Evolutionary conservation across 2,113 vertebrate genomes (phyloP).

Genomic region (Corythornis madagascariensis): DNA sequence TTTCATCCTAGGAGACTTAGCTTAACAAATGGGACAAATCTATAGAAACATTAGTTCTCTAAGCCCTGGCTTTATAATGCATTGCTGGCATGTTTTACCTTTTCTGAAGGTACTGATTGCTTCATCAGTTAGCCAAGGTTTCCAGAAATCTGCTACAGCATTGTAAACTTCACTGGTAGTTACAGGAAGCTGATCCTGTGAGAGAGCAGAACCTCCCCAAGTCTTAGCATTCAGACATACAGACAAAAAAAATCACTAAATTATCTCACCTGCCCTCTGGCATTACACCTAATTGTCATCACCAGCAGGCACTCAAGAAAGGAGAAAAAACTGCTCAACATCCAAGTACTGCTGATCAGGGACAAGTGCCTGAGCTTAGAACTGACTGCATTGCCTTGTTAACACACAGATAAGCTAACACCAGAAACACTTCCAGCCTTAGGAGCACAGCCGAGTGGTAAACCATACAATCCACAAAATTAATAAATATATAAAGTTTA

Average conservation of each 20-base stretch:
- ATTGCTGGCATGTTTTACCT: conserved; percentile 74
- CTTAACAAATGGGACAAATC: not conserved
- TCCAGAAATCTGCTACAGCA: conserved; percentile 88
- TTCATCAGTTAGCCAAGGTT: conserved; percentile 85
- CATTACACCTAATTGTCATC: not conserved
- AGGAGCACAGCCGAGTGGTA: not conserved
- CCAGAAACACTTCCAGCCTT: not conserved
- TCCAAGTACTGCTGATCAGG: not conserved
- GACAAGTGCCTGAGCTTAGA: not conserved
- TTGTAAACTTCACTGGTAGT: conserved; percentile 84
- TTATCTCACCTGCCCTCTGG: not conserved
- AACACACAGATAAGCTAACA: not conserved
- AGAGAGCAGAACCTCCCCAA: conserved; percentile 33
- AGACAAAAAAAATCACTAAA: not conserved
- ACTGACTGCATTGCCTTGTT: not conserved
- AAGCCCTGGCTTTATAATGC: not conserved
- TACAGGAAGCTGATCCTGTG: conserved; percentile 88
- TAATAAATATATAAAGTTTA: not conserved
- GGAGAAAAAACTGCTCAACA: not conserved
- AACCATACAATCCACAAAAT: not conserved
- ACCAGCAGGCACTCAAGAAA: not conserved
- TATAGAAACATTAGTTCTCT: not conserved
- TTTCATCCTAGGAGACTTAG: not conserved
- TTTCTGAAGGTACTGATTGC: conserved; percentile 84
- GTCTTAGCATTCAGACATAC: not conserved